A percentile compares a stretch with the other conserved stretches of the same genome.
phyloP scores from a whole-genome alignment of 2,113 vertebrate genomes.

The Empidonax traillii region DNA sequence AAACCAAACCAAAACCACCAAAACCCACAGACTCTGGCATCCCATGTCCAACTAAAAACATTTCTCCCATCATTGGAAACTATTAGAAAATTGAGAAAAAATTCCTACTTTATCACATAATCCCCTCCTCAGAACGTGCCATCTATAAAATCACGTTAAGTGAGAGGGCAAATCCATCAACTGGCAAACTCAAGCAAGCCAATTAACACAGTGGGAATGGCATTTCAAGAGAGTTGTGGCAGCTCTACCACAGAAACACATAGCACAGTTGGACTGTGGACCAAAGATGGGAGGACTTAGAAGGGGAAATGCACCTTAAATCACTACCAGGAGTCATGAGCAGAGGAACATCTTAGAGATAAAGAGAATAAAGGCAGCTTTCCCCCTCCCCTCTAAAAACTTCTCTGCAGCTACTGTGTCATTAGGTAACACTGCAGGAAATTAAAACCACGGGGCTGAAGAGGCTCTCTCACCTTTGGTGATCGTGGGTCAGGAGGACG shows the following conservation, averaged over 20 bases:
- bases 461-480: constrained; percentile 84
- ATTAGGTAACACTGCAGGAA: not conserved
- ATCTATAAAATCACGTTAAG: not conserved
- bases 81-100: not conserved
- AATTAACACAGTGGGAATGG: not conserved
- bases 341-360: not conserved
- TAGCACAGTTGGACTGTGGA: not conserved
- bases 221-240: not conserved
- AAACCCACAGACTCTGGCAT: not conserved
- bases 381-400: not conserved
- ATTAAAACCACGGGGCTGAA: not conserved
- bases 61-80: not conserved
- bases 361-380: not conserved
- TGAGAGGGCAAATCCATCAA: not conserved
- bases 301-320: not conserved
- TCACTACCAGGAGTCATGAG: not conserved
- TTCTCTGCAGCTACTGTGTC: not conserved
- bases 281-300: not conserved
- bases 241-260: not conserved
- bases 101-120: not conserved
- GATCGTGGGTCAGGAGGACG: constrained; percentile 97
- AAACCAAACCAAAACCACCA: not conserved
- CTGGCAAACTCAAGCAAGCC: not conserved
- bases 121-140: not conserved
- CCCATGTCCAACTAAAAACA: not conserved